Conservation (phyloP, 2,113 vertebrate species). For the Cephalophus harveyi region DNA sequence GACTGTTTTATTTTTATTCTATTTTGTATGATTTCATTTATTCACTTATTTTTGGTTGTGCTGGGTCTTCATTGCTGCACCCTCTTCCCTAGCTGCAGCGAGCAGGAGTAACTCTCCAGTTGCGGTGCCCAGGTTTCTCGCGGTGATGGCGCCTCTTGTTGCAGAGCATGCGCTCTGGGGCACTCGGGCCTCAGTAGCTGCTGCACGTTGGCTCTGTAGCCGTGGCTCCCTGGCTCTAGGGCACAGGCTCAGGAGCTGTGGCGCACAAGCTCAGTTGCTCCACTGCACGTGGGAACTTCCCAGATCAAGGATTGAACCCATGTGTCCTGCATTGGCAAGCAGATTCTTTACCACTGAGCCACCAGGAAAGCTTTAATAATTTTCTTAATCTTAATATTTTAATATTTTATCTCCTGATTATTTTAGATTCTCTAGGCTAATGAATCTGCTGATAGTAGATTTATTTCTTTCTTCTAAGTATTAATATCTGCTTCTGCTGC, state of each 20-base stretch:
- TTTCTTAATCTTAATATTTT: not conserved
- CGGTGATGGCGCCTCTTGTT: fast-evolving
- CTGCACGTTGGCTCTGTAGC: not conserved
- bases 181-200: not conserved
- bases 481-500: not conserved
- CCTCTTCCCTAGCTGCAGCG: not conserved
- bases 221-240: not conserved
- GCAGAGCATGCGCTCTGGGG: not conserved
- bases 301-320: not conserved
- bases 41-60: not conserved
- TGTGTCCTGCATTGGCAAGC: not conserved
- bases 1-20: not conserved
- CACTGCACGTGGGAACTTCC: not conserved
- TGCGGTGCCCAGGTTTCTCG: not conserved
- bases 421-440: not conserved
- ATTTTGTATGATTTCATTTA: not conserved
- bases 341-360: not conserved
- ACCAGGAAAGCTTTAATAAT: not conserved
- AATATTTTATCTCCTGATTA: not conserved
- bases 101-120: not conserved
- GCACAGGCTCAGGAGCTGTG: not conserved
- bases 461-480: not conserved
- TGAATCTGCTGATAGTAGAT: not conserved
- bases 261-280: no score
- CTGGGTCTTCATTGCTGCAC: not conserved